phyloP scores from a whole-genome alignment of 2,113 vertebrate species.

The Syngnathus floridae region DNA sequence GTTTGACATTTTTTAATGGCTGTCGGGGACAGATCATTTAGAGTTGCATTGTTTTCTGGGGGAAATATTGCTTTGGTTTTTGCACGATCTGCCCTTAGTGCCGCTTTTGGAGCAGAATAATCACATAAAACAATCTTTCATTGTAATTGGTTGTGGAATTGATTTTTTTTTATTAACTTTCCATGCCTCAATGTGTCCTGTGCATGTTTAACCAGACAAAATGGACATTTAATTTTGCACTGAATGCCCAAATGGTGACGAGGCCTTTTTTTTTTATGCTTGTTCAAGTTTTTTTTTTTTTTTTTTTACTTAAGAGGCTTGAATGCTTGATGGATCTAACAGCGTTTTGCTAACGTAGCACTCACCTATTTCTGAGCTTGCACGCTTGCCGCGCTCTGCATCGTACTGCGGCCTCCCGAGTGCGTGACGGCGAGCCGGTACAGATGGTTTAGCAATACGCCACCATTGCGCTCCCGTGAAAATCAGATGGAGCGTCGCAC shows the following conservation, averaged over 20 bases:
- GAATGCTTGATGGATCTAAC: constrained; percentile 61
- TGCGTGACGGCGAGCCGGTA: not conserved
- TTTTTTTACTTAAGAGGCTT: constrained; percentile 57
- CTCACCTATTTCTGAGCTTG: constrained; percentile 30
- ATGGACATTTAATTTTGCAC: constrained; percentile 23
- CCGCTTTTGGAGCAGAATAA: not conserved
- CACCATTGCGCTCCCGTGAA: constrained; percentile 14
- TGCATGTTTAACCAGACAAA: no score
- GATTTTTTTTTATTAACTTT: not conserved
- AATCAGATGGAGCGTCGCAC: constrained; percentile 17
- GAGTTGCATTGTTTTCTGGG: no score
- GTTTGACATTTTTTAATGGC: not conserved
- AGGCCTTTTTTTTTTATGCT: constrained; percentile 41
- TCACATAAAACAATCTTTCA: not conserved
- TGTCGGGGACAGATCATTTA: no score
- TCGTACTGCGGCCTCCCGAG: constrained; percentile 20
- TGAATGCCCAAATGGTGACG: constrained; percentile 49
- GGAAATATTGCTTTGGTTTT: no score
- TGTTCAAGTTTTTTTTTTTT: constrained; percentile 20
- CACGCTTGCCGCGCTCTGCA: constrained; percentile 29
- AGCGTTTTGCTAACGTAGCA: constrained; percentile 49
- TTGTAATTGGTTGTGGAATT: no score
- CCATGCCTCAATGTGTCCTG: no score
- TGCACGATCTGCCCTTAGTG: not conserved
- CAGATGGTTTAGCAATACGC: constrained; percentile 31